phyloP scores from a whole-genome alignment of 2,113 vertebrate species.

The Arvicanthis niloticus region DNA sequence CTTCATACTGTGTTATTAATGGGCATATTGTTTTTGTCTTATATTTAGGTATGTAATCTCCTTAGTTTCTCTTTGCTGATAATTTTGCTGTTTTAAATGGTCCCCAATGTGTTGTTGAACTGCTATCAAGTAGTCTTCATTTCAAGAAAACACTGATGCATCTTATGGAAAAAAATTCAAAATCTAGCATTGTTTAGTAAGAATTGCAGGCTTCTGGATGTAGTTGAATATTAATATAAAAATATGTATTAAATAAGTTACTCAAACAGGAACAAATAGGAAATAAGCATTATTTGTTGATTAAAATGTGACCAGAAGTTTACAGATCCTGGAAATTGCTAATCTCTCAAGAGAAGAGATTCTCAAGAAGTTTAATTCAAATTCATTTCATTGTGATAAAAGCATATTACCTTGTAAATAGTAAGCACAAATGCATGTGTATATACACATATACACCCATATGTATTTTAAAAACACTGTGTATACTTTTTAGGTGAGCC shows the following conservation, averaged over 20 bases:
- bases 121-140: neutral
- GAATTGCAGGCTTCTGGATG: neutral
- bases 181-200: neutral
- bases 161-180: neutral
- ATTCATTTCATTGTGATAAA: neutral
- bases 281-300: neutral
- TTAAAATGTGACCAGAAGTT: neutral
- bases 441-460: neutral
- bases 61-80: neutral
- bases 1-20: neutral
- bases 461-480: neutral
- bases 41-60: neutral
- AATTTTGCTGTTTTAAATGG: neutral
- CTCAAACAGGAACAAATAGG: neutral
- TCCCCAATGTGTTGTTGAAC: fast-evolving
- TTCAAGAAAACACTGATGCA: neutral
- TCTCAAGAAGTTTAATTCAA: too few relatives aligned
- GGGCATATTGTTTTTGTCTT: neutral
- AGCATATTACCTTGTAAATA: neutral
- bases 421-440: neutral
- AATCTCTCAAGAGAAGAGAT: neutral
- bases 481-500: neutral
- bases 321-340: neutral
- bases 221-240: neutral
- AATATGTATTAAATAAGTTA: neutral